Evolutionary conservation across 2,797 vertebrate species (phyloP).

Genomic region (Toxotes lorentzi): DNA sequence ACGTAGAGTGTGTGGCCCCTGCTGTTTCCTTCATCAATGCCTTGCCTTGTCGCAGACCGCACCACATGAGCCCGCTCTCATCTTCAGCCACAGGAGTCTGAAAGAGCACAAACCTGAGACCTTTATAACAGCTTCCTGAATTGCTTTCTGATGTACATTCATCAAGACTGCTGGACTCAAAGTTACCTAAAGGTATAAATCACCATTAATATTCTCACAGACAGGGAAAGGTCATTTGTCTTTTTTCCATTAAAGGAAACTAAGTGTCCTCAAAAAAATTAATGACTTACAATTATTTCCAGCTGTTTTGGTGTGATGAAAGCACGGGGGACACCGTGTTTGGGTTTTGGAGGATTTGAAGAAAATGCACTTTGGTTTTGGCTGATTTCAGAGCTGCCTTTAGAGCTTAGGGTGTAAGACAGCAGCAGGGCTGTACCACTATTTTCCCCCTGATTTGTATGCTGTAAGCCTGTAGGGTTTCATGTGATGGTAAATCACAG

Average conservation of each 20-base stretch:
- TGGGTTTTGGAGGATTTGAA: constrained; percentile 8
- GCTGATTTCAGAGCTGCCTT: constrained; percentile 2
- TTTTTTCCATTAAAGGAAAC: constrained; percentile 62
- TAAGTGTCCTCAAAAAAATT: constrained; percentile 36
- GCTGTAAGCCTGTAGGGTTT: not conserved
- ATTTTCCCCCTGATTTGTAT: not conserved
- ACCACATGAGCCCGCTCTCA: constrained; percentile 69
- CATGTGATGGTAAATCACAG: not conserved
- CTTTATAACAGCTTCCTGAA: constrained; percentile 23
- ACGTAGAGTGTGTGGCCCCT: constrained; percentile 76
- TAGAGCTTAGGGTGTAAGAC: not conserved
- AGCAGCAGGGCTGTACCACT: not conserved
- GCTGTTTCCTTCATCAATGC: constrained; percentile 80
- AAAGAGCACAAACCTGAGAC: constrained; percentile 63
- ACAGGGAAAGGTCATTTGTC: constrained; percentile 51
- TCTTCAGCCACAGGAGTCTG: constrained; percentile 62
- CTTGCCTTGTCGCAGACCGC: constrained; percentile 74
- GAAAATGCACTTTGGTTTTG: not conserved
- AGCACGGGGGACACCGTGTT: not conserved
- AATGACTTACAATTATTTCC: constrained; percentile 36
- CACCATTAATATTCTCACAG: constrained; percentile 52
- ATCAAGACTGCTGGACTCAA: constrained; percentile 42
- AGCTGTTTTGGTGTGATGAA: constrained; percentile 39
- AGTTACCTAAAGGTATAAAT: constrained; percentile 58
- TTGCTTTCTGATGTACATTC: constrained; percentile 51